Evolutionary conservation across 2,797 vertebrate genomes (phyloP).

Genomic region (Knipowitschia caucasica): DNA sequence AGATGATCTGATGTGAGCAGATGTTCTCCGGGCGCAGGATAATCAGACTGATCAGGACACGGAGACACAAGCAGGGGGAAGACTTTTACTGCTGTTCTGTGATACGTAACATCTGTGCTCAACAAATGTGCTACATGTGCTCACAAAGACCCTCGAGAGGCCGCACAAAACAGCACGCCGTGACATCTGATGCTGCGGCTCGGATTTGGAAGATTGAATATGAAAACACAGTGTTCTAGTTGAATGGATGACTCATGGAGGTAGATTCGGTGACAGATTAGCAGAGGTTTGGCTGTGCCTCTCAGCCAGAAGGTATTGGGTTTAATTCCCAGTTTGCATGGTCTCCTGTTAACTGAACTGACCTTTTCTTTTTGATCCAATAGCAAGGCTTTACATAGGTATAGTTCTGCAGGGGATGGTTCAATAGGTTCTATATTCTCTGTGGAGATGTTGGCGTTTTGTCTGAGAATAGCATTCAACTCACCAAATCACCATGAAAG

Average conservation of each 20-base stretch:
- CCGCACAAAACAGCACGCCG: background rate
- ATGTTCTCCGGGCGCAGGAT: constrained; percentile 15
- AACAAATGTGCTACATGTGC: constrained; percentile 34
- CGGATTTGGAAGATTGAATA: background rate
- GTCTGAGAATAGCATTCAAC: too few species aligned
- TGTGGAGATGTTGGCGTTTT: too few species aligned
- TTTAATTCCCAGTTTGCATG: background rate
- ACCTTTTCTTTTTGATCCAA: too few species aligned
- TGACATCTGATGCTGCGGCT: background rate
- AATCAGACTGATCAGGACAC: constrained; percentile 42
- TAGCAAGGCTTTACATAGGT: too few species aligned
- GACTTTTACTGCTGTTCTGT: constrained; percentile 38
- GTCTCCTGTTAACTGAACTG: background rate
- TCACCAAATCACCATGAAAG: too few species aligned
- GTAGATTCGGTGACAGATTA: background rate
- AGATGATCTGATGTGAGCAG: constrained; percentile 29
- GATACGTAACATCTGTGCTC: constrained; percentile 54
- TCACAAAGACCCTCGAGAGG: background rate
- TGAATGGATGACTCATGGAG: background rate
- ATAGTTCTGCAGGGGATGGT: too few species aligned
- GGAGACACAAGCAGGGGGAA: constrained; percentile 32
- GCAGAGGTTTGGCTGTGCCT: background rate
- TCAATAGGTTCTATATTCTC: too few species aligned
- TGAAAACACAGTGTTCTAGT: background rate
- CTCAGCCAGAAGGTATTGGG: background rate